phyloP scores from a whole-genome alignment of 2,113 vertebrate species.

The Notiomystis cincta region DNA sequence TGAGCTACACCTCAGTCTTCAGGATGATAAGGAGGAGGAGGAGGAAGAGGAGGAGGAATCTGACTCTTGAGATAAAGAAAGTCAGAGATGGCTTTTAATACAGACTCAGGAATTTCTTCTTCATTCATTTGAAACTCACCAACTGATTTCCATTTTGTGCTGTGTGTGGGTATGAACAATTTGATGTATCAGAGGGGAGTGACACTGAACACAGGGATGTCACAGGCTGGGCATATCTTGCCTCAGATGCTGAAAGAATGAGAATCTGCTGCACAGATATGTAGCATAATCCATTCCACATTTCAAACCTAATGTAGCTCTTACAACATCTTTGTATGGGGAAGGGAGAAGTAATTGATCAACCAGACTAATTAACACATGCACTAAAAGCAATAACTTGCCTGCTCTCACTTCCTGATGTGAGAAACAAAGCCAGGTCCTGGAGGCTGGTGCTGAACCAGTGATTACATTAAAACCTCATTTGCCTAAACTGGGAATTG shows the following conservation, averaged over 20 bases:
- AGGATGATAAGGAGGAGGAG: constrained; percentile 52
- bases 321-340: background rate
- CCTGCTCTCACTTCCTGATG: background rate
- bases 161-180: background rate
- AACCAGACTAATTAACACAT: background rate
- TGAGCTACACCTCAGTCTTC: constrained; percentile 68
- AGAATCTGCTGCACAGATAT: background rate
- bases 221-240: background rate
- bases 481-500: background rate
- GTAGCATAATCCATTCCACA: constrained; percentile 8
- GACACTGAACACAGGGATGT: accelerated
- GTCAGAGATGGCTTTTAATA: background rate
- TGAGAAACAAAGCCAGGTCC: background rate
- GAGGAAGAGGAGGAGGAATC: constrained; percentile 74
- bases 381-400: constrained; percentile 33
- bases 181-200: background rate
- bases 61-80: constrained; percentile 57
- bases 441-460: background rate
- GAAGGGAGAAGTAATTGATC: background rate
- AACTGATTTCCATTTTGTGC: background rate
- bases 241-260: background rate
- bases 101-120: constrained; percentile 18
- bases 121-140: background rate
- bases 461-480: background rate
- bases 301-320: background rate